Evolutionary conservation across 2,113 vertebrate genomes (phyloP).

Genomic region (Triplophysa tibetana): DNA sequence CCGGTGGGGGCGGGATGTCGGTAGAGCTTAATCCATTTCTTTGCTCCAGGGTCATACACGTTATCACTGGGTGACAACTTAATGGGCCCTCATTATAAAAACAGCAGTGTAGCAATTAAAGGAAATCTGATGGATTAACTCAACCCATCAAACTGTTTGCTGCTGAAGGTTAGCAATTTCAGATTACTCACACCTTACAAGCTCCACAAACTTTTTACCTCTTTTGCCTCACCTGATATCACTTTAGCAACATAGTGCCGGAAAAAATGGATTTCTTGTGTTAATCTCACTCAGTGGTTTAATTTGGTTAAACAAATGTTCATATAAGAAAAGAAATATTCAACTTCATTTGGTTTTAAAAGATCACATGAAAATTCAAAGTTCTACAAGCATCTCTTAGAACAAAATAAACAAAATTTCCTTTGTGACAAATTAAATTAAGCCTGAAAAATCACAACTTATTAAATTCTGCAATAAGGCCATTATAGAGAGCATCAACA

Average conservation of each 20-base stretch:
- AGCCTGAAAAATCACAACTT: no score
- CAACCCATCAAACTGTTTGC: not conserved
- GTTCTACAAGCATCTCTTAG: no score
- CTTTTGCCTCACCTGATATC: not conserved
- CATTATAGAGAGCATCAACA: no score
- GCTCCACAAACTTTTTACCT: not conserved
- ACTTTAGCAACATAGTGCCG: not conserved
- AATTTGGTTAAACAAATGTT: no score
- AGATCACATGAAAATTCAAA: no score
- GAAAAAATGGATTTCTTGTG: no score
- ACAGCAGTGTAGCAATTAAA: conserved; percentile 65
- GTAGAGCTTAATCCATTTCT: conserved; percentile 53
- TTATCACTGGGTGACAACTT: conserved; percentile 66
- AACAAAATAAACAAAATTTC: no score
- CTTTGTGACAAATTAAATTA: no score
- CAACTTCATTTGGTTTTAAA: no score
- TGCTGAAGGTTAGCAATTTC: conserved; percentile 19
- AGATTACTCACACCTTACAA: conserved; percentile 13
- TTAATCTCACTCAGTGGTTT: no score
- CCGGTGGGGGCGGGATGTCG: not conserved
- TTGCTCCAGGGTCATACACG: conserved; percentile 59
- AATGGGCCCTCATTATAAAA: conserved; percentile 68
- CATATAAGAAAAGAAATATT: no score
- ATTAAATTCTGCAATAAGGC: no score
- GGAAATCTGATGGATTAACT: conserved; percentile 59